Conservation (phyloP, 2,797 vertebrate species). For the Cryptoprocta ferox region DNA sequence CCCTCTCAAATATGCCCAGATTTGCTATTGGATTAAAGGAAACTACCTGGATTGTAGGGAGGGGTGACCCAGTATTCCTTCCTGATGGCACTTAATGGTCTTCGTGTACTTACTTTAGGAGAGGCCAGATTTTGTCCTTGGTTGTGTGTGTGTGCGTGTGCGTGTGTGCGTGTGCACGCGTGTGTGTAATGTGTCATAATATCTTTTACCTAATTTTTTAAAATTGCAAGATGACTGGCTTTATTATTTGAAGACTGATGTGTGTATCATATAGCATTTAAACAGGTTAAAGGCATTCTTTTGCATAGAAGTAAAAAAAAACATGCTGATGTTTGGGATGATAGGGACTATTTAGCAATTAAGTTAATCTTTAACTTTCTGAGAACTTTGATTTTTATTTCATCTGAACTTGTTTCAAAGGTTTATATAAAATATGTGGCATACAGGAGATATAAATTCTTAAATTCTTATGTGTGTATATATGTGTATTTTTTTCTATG, state of each 20-base stretch:
- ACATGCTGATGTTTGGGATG: conserved; percentile 63
- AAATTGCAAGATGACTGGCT: conserved; percentile 71
- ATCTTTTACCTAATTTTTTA: conserved; percentile 47
- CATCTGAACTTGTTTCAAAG: conserved; percentile 62
- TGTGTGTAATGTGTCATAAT: conserved; percentile 18
- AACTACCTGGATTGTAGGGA: conserved; percentile 97
- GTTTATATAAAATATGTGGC: conserved; percentile 68
- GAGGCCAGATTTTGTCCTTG: conserved; percentile 68
- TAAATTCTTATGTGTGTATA: not conserved
- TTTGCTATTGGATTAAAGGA: conserved; percentile 99
- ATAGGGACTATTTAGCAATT: conserved; percentile 41
- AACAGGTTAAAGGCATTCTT: conserved; percentile 57
- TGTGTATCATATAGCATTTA: conserved; percentile 65
- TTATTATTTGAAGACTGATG: conserved; percentile 69
- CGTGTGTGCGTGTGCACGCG: too few relatives aligned
- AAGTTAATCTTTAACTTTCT: conserved; percentile 71
- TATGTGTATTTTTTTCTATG: conserved; percentile 59
- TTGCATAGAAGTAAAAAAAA: conserved; percentile 64
- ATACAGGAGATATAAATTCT: not conserved
- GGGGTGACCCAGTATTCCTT: conserved; percentile 86
- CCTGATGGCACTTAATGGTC: conserved; percentile 75
- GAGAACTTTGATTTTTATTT: conserved; percentile 67
- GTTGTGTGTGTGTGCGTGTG: not conserved
- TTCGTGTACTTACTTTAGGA: conserved; percentile 75
- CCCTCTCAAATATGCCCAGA: conserved; percentile 98